phyloP scores from a whole-genome alignment of 2,797 vertebrate species.

The Notolepis coatsorum region DNA sequence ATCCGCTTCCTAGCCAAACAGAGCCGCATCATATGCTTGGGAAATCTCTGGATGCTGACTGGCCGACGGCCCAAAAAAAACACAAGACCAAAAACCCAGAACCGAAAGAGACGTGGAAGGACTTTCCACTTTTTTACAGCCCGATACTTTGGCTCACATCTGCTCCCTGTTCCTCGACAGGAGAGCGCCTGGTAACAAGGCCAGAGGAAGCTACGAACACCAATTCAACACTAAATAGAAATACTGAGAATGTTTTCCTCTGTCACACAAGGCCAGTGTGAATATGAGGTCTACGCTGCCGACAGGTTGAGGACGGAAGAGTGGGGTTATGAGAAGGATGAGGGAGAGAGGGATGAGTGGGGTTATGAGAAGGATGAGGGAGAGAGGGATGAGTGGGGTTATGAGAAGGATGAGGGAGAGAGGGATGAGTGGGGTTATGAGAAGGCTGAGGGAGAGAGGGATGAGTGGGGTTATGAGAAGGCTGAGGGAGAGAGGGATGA shows the following conservation, averaged over 20 bases:
- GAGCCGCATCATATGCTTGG: neutral
- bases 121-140: slow-evolving; percentile 6
- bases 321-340: neutral
- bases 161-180: slow-evolving; percentile 1
- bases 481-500: neutral
- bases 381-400: slow-evolving; percentile 19
- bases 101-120: neutral
- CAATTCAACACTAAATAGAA: neutral
- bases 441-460: neutral
- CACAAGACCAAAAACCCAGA: neutral
- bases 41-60: slow-evolving; percentile 18
- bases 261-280: slow-evolving; percentile 9
- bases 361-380: neutral
- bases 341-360: too few species aligned
- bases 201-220: neutral
- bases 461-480: slow-evolving; percentile 23
- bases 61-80: neutral
- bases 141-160: slow-evolving; percentile 6
- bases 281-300: slow-evolving; percentile 21
- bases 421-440: slow-evolving; percentile 18
- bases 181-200: neutral
- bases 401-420: neutral
- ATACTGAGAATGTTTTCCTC: slow-evolving; percentile 2
- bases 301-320: slow-evolving; percentile 44
- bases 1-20: slow-evolving; percentile 29